Base-by-base conservation (phyloP, 2,888 invertebrate genomes). In the Plagiodera versicolora region DNA sequence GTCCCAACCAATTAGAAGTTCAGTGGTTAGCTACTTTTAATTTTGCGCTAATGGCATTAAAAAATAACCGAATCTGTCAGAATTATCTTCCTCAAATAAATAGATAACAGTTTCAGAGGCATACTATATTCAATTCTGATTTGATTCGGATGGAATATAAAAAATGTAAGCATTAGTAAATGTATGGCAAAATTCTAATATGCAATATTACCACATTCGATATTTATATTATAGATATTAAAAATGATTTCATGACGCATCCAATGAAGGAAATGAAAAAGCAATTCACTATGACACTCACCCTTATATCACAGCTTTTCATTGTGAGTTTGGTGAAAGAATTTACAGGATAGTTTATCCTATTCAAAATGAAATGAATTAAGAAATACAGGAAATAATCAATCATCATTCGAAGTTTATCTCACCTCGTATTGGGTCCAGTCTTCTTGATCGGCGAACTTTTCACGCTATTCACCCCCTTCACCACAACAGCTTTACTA, bases 381-480 rank as follows among this genome's bases (percentile, higher is more conserved):
- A n/a, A 14, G 14, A 52, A 20, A 9, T 32, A 11, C 20, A 28
- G n/a, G 17, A 5, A 17, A 24, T n/a, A 28, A 32, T 32, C 11
- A 19, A 10, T 19, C 2, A 45, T 30, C 46, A 48, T 47, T 48
- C 16, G 10, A 14, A 2, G 28, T 0, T n/a, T 3, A 20, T 56
- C 16, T 19, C 44, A 28, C 39, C 2, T 11, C 17, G 11, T 18
- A 17, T 50, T 50, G n/a, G 63, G 47, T 16, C 58, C 66, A 11
- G 61, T 46, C 58, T 65, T 74, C 57, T 65, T 72, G 3, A 57
- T 61, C 1, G 74, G 71, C 0, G 71, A 70, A 65, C 63, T 69
- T 63, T 68, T 71, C 18, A 67, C 63, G 39, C 14, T 65, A 52
- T 19, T 63, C 16, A 55, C 50, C 32, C 58, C 63, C 28, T 64